A percentile compares a stretch with the other conserved stretches of the same genome.
These are phyloP conservation scores for Eilema caniola DNA, from an alignment of 2,888 invertebrate genomes.

Conservation along the genomic window DNA sequence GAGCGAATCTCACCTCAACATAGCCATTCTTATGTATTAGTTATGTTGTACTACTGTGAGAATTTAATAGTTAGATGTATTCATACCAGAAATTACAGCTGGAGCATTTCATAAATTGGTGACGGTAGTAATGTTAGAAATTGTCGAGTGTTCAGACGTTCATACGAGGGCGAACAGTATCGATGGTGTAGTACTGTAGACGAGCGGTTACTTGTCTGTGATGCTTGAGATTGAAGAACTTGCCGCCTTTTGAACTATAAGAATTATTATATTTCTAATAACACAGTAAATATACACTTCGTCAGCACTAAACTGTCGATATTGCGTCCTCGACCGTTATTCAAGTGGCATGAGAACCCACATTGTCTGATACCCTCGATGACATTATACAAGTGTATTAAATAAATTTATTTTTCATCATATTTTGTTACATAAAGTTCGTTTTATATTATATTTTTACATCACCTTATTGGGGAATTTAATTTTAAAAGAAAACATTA, in stretches of 20 bases:
- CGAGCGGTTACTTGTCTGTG: too few species aligned
- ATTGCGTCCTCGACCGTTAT: neutral
- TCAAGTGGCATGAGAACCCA: too few species aligned
- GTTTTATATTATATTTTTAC: neutral
- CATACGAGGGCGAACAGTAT: neutral
- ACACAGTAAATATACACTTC: too few species aligned
- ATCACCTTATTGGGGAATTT: constrained; percentile 3
- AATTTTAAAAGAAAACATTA: neutral
- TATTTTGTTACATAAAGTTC: neutral
- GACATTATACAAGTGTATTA: neutral
- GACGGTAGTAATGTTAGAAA: neutral
- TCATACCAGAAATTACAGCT: neutral
- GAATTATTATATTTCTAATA: too few species aligned
- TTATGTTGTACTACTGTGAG: neutral
- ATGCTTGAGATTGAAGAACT: too few species aligned
- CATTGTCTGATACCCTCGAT: neutral
- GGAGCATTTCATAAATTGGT: neutral
- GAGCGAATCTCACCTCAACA: neutral
- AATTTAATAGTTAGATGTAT: neutral
- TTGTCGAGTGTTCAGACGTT: neutral
- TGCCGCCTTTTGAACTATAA: too few species aligned
- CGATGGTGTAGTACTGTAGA: neutral
- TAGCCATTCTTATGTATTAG: neutral
- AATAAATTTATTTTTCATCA: neutral
- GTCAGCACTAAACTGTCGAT: neutral